Conservation (phyloP, 2,797 vertebrate genomes). For the Pelodytes ibericus region DNA sequence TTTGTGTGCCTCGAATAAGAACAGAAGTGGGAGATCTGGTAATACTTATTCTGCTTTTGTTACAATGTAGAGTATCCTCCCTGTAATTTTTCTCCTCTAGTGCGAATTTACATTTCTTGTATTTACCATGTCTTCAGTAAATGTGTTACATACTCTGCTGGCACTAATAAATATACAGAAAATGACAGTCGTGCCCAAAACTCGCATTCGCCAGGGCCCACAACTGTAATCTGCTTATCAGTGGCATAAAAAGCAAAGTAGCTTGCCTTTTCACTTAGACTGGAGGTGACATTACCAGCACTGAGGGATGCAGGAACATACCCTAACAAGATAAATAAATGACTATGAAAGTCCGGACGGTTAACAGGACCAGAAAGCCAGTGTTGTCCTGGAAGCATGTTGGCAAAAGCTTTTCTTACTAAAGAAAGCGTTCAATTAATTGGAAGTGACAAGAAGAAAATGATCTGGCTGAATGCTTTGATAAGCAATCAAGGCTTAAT, state of each 20-base stretch:
- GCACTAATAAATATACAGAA: neutral
- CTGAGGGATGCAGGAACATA: neutral
- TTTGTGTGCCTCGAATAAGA: neutral
- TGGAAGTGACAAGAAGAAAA: constrained; percentile 75
- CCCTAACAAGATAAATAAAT: constrained; percentile 51
- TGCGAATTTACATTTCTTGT: too few species aligned
- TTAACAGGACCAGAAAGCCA: constrained; percentile 33
- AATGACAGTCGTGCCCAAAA: neutral
- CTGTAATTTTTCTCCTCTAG: too few species aligned
- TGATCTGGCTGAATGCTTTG: constrained; percentile 77
- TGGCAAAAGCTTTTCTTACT: constrained; percentile 34
- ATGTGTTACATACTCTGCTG: neutral
- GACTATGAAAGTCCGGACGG: constrained; percentile 42
- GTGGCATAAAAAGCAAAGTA: neutral
- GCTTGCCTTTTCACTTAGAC: constrained; percentile 4
- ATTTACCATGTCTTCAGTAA: neutral
- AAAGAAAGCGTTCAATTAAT: constrained; percentile 70
- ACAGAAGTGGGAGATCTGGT: too few species aligned
- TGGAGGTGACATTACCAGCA: constrained; percentile 27
- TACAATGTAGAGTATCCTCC: too few species aligned
- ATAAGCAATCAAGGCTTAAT: constrained; percentile 79
- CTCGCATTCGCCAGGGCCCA: neutral
- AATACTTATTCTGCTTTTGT: too few species aligned
- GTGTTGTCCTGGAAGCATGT: constrained; percentile 19
- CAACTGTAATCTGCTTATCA: neutral